These are phyloP conservation scores for Allobates femoralis DNA, from an alignment of 2,797 vertebrate genomes.

Conservation along the genomic window DNA sequence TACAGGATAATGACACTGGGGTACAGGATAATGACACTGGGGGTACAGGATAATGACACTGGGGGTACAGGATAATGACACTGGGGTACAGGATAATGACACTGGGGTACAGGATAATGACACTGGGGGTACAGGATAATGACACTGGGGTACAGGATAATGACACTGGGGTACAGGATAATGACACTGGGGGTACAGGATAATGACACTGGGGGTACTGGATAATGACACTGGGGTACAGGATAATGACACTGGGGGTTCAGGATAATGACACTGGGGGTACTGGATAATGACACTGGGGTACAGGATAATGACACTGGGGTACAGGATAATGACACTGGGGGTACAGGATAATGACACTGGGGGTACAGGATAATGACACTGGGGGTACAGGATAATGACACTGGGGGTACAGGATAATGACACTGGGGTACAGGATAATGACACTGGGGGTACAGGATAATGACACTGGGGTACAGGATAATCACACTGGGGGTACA, in stretches of 20 bases:
- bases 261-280: not conserved
- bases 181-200: not conserved
- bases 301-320: not conserved
- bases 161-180: not conserved
- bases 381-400: not conserved
- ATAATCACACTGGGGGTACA: not conserved
- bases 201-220: not conserved
- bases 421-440: not conserved
- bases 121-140: constrained; percentile 2
- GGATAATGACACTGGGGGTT: constrained; percentile 3
- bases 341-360: constrained; percentile 5
- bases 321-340: not conserved
- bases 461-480: not conserved
- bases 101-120: constrained; percentile 5
- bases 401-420: not conserved
- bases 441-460: not conserved
- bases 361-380: not conserved
- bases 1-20: not conserved
- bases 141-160: constrained; percentile 12
- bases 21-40: not conserved
- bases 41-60: not conserved
- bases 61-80: not conserved
- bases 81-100: not conserved
- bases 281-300: not conserved
- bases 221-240: not conserved